phyloP scores from a whole-genome alignment of 1,140 invertebrate species.

The Scaptomyza graminum region DNA sequence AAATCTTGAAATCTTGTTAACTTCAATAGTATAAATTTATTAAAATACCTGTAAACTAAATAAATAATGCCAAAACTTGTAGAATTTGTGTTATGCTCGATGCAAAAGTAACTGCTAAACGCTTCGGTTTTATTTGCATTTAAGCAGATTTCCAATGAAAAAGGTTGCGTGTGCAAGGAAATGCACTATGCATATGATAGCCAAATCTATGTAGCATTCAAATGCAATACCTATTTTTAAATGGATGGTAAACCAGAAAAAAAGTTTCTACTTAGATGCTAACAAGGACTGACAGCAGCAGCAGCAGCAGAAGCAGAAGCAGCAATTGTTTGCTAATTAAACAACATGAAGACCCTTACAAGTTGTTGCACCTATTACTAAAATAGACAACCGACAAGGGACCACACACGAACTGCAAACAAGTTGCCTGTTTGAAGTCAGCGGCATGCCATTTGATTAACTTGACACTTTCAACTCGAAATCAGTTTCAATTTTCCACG shows the following conservation, averaged over 20 bases:
- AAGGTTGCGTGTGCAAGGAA: conserved; percentile 68
- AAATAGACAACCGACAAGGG: not conserved
- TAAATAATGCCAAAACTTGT: conserved; percentile 7
- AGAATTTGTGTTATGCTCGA: conserved; percentile 6
- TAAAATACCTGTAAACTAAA: not conserved
- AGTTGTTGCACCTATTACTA: conserved; percentile 16
- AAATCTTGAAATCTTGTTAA: not conserved
- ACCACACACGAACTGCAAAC: conserved; percentile 49
- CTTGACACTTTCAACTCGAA: conserved; percentile 68
- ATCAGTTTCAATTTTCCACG: conserved; percentile 29
- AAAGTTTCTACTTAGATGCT: conserved; percentile 24
- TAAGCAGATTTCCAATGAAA: conserved; percentile 68
- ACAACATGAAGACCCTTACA: conserved; percentile 18
- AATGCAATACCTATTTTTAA: conserved; percentile 58
- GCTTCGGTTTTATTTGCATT: conserved; percentile 62
- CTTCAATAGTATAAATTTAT: conserved; percentile 2
- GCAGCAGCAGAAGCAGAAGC: conserved; percentile 4
- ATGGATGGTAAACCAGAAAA: conserved; percentile 17
- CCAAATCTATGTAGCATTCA: conserved; percentile 57
- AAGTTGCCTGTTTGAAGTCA: conserved; percentile 62
- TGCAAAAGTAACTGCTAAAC: not conserved
- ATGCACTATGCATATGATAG: conserved; percentile 58
- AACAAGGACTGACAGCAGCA: conserved; percentile 68
- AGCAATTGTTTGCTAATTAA: conserved; percentile 45
- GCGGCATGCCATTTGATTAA: conserved; percentile 76